phyloP scores from a whole-genome alignment of 2,113 vertebrate genomes.

The Fulica atra region DNA sequence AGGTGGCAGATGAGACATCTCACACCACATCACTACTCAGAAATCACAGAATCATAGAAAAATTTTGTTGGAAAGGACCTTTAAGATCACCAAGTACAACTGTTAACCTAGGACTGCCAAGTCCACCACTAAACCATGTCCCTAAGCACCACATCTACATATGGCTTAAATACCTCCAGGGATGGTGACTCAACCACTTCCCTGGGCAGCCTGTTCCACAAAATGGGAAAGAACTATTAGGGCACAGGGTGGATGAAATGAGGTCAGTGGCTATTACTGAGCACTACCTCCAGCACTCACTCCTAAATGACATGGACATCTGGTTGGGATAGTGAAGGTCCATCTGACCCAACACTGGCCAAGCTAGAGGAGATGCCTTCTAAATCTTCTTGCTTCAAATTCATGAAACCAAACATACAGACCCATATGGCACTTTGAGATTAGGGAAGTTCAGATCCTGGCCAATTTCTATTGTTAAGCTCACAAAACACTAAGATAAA shows the following conservation, averaged over 20 bases:
- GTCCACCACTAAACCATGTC: no score
- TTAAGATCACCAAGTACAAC: no score
- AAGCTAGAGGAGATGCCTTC: not conserved
- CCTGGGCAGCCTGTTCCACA: not conserved
- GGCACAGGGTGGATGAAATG: not conserved
- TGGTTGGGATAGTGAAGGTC: not conserved
- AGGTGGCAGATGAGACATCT: not conserved
- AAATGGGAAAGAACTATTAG: not conserved
- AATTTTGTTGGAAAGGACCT: no score
- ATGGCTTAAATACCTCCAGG: no score
- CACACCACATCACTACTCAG: not conserved
- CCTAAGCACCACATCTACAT: no score
- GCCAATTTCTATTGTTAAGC: constrained; percentile 25
- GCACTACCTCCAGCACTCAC: accelerated
- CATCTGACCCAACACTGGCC: not conserved
- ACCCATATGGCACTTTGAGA: not conserved
- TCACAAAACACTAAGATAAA: constrained; percentile 21
- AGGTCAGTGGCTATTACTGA: not conserved
- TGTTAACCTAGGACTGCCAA: no score
- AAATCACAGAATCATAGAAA: not conserved
- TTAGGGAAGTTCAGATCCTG: not conserved
- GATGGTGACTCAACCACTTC: no score
- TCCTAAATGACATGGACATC: not conserved
- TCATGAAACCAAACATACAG: not conserved
- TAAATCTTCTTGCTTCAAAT: not conserved